A percentile compares a stretch with the other conserved stretches of the same genome.
Evolutionary conservation across 2,888 invertebrate species (phyloP).

Genomic region (Callyntrura guangdongensis): DNA sequence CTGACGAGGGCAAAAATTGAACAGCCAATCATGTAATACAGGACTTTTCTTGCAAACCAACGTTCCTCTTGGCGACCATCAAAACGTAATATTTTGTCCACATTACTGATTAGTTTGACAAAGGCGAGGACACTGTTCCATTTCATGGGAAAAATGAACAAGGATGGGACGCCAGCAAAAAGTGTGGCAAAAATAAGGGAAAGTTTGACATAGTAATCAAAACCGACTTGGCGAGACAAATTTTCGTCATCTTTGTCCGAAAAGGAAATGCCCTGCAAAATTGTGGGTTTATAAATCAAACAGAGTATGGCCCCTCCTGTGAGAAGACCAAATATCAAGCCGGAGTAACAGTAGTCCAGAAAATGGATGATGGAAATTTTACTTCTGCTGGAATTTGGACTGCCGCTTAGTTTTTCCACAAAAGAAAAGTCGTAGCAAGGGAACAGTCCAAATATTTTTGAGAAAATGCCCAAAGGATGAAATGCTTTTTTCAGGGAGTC

Average conservation of each 20-base stretch:
- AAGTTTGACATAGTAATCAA: constrained; percentile 80
- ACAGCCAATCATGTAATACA: constrained; percentile 40
- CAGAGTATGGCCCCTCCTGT: constrained; percentile 79
- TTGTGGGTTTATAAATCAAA: constrained; percentile 14
- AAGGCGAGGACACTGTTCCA: constrained; percentile 75
- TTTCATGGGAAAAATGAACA: constrained; percentile 81
- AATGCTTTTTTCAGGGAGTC: constrained; percentile 80
- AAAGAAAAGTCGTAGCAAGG: constrained; percentile 82
- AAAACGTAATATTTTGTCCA: constrained; percentile 82
- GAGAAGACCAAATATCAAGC: constrained; percentile 73
- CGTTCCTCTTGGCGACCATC: constrained; percentile 77
- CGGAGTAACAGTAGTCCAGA: constrained; percentile 81
- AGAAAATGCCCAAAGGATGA: constrained; percentile 79
- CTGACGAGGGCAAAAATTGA: constrained; percentile 56
- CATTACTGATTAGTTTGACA: constrained; percentile 76
- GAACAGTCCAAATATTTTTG: constrained; percentile 82
- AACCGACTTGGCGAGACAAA: constrained; percentile 22
- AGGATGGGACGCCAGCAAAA: constrained; percentile 77
- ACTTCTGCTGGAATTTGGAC: constrained; percentile 14
- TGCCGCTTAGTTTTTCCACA: constrained; percentile 54
- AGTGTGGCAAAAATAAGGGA: constrained; percentile 77
- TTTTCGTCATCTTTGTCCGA: background rate
- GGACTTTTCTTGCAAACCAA: constrained; percentile 68
- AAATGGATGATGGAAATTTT: constrained; percentile 72
- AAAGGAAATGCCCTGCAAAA: constrained; percentile 28